Percentiles rank a stretch among this genome's conserved stretches.
phyloP scores from a whole-genome alignment of 2,113 vertebrate genomes.

The Xyrauchen texanus region DNA sequence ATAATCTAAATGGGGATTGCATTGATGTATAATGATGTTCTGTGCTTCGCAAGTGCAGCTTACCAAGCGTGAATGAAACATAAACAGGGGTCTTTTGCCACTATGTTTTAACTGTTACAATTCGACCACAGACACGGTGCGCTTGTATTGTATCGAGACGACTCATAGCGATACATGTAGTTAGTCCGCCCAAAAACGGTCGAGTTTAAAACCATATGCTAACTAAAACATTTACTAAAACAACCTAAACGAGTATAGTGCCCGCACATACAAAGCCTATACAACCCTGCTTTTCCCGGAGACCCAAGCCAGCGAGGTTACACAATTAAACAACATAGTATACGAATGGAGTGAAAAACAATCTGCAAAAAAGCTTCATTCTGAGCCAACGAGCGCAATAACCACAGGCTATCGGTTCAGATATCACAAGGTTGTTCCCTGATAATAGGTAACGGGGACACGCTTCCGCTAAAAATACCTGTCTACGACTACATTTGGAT shows the following conservation, averaged over 20 bases:
- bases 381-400: not conserved
- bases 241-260: not conserved
- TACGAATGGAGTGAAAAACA: not conserved
- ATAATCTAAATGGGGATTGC: not conserved
- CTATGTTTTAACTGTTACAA: not conserved
- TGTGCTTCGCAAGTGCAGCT: too few species aligned
- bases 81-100: not conserved
- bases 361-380: not conserved
- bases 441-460: constrained; percentile 72
- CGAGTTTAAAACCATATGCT: not conserved
- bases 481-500: constrained; percentile 92
- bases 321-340: not conserved
- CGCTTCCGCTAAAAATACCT: constrained; percentile 90
- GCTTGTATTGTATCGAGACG: too few species aligned
- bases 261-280: not conserved
- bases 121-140: not conserved
- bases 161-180: not conserved
- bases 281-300: not conserved
- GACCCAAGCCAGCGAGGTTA: not conserved
- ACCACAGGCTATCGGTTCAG: constrained; percentile 11
- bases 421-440: constrained; percentile 58
- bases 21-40: not conserved
- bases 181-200: not conserved
- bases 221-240: not conserved
- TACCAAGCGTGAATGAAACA: not conserved